Evolutionary conservation across 2,888 invertebrate genomes (phyloP).

Genomic region (Cryptophagus acutangulus): DNA sequence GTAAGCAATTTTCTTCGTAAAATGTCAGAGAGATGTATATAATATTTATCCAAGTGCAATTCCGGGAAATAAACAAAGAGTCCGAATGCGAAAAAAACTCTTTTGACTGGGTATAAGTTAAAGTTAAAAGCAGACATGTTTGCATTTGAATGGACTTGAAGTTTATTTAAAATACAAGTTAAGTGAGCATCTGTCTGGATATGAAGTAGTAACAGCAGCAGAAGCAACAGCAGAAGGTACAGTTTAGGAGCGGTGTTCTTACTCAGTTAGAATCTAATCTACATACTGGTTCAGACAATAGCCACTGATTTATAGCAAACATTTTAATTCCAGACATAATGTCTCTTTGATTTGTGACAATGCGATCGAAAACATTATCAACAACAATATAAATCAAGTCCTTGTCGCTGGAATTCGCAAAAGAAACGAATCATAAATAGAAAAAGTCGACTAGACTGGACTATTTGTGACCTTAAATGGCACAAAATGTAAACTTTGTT

Average conservation of each 20-base stretch:
- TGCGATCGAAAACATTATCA: slow-evolving; percentile 47
- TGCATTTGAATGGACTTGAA: too few species aligned
- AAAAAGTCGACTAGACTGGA: slow-evolving; percentile 35
- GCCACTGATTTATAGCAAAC: slow-evolving; percentile 46
- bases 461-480: slow-evolving; percentile 33
- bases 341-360: slow-evolving; percentile 49
- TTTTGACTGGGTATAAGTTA: too few species aligned
- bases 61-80: too few species aligned
- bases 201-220: slow-evolving; percentile 18
- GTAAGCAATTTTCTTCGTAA: too few species aligned
- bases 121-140: too few species aligned
- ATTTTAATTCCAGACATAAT: slow-evolving; percentile 49
- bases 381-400: slow-evolving; percentile 43
- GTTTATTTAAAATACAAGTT: slow-evolving; percentile 28
- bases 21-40: too few species aligned
- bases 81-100: too few species aligned
- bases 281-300: slow-evolving; percentile 48
- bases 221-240: slow-evolving; percentile 26
- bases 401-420: slow-evolving; percentile 24
- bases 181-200: slow-evolving; percentile 28
- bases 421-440: slow-evolving; percentile 34
- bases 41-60: too few species aligned
- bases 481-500: slow-evolving; percentile 30
- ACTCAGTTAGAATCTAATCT: slow-evolving; percentile 44
- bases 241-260: slow-evolving; percentile 33